Base-by-base conservation (phyloP, 2,113 vertebrate species). In the Aptenodytes patagonicus region DNA sequence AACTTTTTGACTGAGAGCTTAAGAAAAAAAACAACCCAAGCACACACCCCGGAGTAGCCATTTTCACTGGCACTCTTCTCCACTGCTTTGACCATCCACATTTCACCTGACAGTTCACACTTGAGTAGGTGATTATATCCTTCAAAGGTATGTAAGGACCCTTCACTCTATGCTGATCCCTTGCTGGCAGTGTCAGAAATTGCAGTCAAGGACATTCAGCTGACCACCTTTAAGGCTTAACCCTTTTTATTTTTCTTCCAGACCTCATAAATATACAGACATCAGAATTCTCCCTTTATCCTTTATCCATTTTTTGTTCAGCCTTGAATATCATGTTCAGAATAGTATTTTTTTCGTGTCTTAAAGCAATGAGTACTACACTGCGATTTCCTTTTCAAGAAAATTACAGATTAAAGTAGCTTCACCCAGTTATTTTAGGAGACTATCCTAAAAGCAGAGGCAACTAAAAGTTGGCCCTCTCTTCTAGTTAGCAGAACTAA, bases 111-210 rank as follows among this genome's bases (percentile, higher is more conserved):
- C 40, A 62, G 69, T 8, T 69, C 51, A 46, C 31, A 29, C 17
- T 0, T 10, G 4, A 2, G 1, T 0, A 17, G 46, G 9, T 20
- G 38, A 38, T 20, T 38, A 65, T 2, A 49, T 7, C 76, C 58
- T 38, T 25, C 66, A n/a, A 6, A 55, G 24, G 9, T 4, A 31
- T 3, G 3, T 8, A 31, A 42, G 22, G 57, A 42, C 17, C 32
- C 52, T 28, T 28, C 38, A 13, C 11, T 36, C 81, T 31, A 6
- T 2, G n/a, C 55, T 62, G 58, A 46, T 4, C 10, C 25, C 32
- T 51, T 11, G 65, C 38, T 85, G 83, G 42, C 44, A 79, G 8
- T 5, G 31, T 20, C 47, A 83, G 66, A 73, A 90, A 36, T 1
- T 19, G 68, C 76, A 78, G 21, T 1, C 36, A 21, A 54, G 44